Conservation (phyloP, 2,888 invertebrate species). For the Timandra comae region DNA sequence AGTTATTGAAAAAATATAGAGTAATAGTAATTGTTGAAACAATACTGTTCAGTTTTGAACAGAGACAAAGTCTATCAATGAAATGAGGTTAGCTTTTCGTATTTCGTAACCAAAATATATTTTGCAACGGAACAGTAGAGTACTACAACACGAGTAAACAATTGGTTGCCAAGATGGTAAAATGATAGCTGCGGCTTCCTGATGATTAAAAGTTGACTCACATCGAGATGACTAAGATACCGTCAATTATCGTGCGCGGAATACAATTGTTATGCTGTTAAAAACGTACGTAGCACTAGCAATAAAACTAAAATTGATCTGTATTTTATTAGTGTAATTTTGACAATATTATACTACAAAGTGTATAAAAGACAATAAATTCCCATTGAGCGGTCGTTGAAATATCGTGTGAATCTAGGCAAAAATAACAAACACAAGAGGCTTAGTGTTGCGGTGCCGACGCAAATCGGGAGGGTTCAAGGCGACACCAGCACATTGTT, state of each 20-base stretch:
- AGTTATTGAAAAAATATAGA: too few species aligned
- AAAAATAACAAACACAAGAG: constrained; percentile 27
- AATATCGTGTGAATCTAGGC: constrained; percentile 25
- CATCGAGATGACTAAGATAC: constrained; percentile 12
- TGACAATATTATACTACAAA: too few species aligned
- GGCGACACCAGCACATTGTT: constrained; percentile 19
- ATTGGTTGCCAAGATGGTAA: constrained; percentile 9
- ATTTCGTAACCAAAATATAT: neutral
- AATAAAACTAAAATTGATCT: too few species aligned
- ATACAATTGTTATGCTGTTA: constrained; percentile 4
- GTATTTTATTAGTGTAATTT: too few species aligned
- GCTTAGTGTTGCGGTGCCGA: constrained; percentile 3
- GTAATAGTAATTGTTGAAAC: too few species aligned
- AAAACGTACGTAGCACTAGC: too few species aligned
- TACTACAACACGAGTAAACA: constrained; percentile 3
- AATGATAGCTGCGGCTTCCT: constrained; percentile 9
- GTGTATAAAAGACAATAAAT: neutral
- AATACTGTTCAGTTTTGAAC: too few species aligned
- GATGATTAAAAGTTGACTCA: constrained; percentile 16
- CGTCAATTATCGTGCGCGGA: constrained; percentile 16
- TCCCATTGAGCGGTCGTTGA: constrained; percentile 7
- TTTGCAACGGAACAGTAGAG: neutral
- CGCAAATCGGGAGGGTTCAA: constrained; percentile 21
- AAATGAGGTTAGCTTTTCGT: too few species aligned
- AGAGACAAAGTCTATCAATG: too few species aligned